Percentiles rank a stretch among this genome's conserved stretches.
phyloP scores from a whole-genome alignment of 2,888 invertebrate genomes.

The Rosalia funebris region DNA sequence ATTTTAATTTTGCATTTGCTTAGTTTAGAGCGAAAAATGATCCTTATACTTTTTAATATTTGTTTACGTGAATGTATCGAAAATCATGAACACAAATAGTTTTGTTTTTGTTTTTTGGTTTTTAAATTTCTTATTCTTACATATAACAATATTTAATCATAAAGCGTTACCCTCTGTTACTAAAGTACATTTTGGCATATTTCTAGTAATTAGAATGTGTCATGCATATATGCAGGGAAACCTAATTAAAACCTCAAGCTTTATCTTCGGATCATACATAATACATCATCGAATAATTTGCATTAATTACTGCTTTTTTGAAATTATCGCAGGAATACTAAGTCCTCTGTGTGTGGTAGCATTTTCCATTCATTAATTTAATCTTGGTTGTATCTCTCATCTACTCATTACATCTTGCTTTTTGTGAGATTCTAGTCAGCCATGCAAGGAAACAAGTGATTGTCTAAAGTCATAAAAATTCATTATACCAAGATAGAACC shows the following conservation, averaged over 20 bases:
- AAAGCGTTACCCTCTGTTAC: no score
- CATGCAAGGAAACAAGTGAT: conserved; percentile 39
- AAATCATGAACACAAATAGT: no score
- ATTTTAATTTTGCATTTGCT: no score
- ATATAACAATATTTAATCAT: no score
- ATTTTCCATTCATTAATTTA: conserved; percentile 41
- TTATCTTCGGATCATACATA: conserved; percentile 8
- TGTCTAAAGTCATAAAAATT: conserved; percentile 32
- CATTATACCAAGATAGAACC: conserved; percentile 1
- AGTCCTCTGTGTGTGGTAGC: conserved; percentile 38
- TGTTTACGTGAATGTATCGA: no score
- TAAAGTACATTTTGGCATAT: no score
- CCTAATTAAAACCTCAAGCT: conserved; percentile 1
- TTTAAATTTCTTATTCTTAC: no score
- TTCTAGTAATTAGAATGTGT: no score
- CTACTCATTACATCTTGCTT: conserved; percentile 35
- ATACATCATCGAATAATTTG: conserved; percentile 16
- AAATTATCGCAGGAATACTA: conserved; percentile 17
- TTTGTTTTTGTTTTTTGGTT: no score
- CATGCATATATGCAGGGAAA: not conserved
- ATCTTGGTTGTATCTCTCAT: conserved; percentile 37
- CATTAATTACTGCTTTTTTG: conserved; percentile 21
- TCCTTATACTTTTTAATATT: no score
- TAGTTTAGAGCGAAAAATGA: no score
- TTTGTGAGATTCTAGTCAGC: conserved; percentile 43